These are phyloP conservation scores for Apostichopus leukothele DNA, from an alignment of 53 echinoderm and acorn worm genomes.

Conservation along the genomic window DNA sequence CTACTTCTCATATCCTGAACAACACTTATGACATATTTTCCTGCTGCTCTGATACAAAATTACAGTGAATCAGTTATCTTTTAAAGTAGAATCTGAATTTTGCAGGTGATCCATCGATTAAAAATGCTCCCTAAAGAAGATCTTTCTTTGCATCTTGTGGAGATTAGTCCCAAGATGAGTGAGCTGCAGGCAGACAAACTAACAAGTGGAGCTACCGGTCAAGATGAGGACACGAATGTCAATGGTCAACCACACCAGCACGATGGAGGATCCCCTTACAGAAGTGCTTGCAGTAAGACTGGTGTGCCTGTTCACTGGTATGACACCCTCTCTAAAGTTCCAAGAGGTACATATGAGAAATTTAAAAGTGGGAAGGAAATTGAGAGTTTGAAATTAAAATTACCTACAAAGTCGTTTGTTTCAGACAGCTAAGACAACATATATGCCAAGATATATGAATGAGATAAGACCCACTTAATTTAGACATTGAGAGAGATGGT, in stretches of 20 bases:
- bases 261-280: conserved; percentile 50
- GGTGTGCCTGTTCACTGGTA: conserved; percentile 91
- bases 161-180: conserved; percentile 93
- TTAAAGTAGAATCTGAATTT: background rate
- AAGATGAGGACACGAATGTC: too few species aligned
- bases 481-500: too few species aligned
- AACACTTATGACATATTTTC: too few species aligned
- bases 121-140: conserved; percentile 64
- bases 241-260: background rate
- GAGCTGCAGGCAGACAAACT: conserved; percentile 78
- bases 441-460: too few species aligned
- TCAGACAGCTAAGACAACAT: too few species aligned
- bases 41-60: too few species aligned
- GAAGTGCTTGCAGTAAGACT: conserved; percentile 54
- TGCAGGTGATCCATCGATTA: conserved; percentile 80
- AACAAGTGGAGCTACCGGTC: conserved; percentile 39
- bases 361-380: background rate
- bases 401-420: too few species aligned
- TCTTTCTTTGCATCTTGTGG: conserved; percentile 86
- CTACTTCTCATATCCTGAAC: too few species aligned
- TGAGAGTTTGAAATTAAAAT: too few species aligned
- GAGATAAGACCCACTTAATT: too few species aligned
- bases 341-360: conserved; percentile 63
- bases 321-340: conserved; percentile 73
- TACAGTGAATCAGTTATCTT: background rate